phyloP scores from a whole-genome alignment of 2,113 vertebrate species.

The Paralichthys olivaceus region DNA sequence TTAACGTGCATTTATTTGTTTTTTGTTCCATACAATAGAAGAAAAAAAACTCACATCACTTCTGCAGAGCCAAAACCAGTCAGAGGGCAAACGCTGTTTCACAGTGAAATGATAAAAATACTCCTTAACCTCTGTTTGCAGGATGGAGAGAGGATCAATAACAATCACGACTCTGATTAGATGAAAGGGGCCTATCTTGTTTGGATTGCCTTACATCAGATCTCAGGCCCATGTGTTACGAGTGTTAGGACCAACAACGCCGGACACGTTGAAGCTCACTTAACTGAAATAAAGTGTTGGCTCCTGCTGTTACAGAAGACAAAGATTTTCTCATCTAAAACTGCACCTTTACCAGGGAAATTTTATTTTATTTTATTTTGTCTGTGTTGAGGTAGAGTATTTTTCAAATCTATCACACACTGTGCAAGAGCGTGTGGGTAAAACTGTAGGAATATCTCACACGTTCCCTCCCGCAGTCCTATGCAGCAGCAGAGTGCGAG shows the following conservation, averaged over 20 bases:
- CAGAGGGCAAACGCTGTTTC: not conserved
- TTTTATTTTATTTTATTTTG: not conserved
- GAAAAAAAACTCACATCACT: no score
- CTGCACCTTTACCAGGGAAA: slow-evolving; percentile 24
- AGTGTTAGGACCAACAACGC: slow-evolving; percentile 42
- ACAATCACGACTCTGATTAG: slow-evolving; percentile 45
- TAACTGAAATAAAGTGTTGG: slow-evolving; percentile 32
- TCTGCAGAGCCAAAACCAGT: no score
- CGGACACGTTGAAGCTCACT: slow-evolving; percentile 8
- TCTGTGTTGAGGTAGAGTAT: not conserved
- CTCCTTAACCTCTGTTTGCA: slow-evolving; percentile 36
- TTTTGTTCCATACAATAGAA: no score
- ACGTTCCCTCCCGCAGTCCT: slow-evolving; percentile 10
- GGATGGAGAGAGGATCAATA: slow-evolving; percentile 53
- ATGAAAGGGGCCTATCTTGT: slow-evolving; percentile 32
- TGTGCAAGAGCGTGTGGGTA: not conserved
- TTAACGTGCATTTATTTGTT: slow-evolving; percentile 1
- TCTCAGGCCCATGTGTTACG: slow-evolving; percentile 15
- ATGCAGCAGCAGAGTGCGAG: slow-evolving; percentile 30
- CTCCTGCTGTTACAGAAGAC: slow-evolving; percentile 26
- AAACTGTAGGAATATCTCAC: slow-evolving; percentile 26
- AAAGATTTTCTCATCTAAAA: slow-evolving; percentile 37
- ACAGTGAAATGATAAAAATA: slow-evolving; percentile 42
- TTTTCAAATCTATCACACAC: slow-evolving; percentile 38
- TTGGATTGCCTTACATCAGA: slow-evolving; percentile 31